Conservation (phyloP, 1,140 invertebrate species). For the Pogonognathellus flavescens region DNA sequence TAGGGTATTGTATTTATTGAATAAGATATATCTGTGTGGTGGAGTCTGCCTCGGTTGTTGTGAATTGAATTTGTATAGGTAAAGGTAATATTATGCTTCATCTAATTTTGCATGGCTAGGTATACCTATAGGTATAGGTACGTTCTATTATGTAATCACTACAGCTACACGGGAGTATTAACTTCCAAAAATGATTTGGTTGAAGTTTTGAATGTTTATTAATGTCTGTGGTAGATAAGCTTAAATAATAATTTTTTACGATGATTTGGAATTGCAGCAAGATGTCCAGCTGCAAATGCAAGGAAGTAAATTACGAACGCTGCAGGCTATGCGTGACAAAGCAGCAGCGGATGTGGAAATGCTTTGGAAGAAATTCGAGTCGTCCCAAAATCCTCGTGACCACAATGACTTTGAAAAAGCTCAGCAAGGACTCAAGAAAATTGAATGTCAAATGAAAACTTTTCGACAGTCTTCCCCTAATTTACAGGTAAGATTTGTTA, state of each 20-base stretch:
- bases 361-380: conserved; percentile 61
- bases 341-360: conserved; percentile 61
- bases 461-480: conserved; percentile 61
- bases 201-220: too few relatives aligned
- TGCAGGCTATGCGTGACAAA: conserved; percentile 63
- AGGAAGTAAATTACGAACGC: conserved; percentile 59
- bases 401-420: conserved; percentile 61
- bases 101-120: too few relatives aligned
- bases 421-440: conserved; percentile 62
- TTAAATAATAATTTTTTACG: conserved; percentile 14
- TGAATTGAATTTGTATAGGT: too few relatives aligned
- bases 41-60: too few relatives aligned
- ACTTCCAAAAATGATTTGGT: too few relatives aligned
- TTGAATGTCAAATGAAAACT: conserved; percentile 63
- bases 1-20: too few relatives aligned
- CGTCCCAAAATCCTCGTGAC: conserved; percentile 58
- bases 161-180: too few relatives aligned
- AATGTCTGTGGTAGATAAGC: too few relatives aligned
- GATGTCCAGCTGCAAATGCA: conserved; percentile 63
- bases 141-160: too few relatives aligned
- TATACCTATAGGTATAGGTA: too few relatives aligned
- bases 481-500: conserved; percentile 59
- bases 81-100: too few relatives aligned
- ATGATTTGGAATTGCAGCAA: conserved; percentile 51
- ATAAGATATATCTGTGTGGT: too few relatives aligned